A percentile compares a stretch with the other conserved stretches of the same genome.
phyloP scores from a whole-genome alignment of 2,888 invertebrate species.

The Stenotaenia linearis region DNA sequence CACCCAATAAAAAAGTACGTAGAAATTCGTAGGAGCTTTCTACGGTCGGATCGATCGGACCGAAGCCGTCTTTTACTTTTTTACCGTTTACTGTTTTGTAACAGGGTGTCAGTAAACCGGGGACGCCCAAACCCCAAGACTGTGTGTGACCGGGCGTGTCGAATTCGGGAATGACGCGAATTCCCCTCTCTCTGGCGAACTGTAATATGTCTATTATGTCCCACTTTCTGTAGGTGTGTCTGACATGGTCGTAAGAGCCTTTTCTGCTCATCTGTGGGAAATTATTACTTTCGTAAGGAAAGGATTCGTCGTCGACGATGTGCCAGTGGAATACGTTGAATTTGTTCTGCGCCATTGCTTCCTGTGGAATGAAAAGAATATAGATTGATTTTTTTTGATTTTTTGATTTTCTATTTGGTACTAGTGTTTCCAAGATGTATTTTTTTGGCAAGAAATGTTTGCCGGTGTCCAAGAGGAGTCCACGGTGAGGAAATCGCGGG shows the following conservation, averaged over 20 bases:
- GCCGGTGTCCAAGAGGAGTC: slow-evolving; percentile 78
- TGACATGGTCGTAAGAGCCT: slow-evolving; percentile 61
- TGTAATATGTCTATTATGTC: slow-evolving; percentile 65
- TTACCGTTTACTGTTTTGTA: slow-evolving; percentile 33
- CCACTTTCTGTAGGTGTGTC: slow-evolving; percentile 58
- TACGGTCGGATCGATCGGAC: slow-evolving; percentile 45
- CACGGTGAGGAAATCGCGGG: slow-evolving; percentile 74
- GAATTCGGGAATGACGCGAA: slow-evolving; percentile 83
- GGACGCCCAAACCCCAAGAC: slow-evolving; percentile 35
- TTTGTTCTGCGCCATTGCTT: slow-evolving; percentile 85
- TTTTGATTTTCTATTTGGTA: too few relatives aligned
- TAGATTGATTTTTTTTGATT: too few relatives aligned
- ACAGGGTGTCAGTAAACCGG: slow-evolving; percentile 51
- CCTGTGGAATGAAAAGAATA: slow-evolving; percentile 48
- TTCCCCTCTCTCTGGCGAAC: slow-evolving; percentile 72
- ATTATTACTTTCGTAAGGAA: slow-evolving; percentile 62
- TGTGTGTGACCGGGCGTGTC: slow-evolving; percentile 74
- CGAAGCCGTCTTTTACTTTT: not conserved
- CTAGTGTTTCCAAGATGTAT: slow-evolving; percentile 53
- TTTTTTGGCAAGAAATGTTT: slow-evolving; percentile 72
- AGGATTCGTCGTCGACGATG: slow-evolving; percentile 79
- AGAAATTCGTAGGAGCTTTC: slow-evolving; percentile 48
- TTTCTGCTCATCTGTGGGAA: slow-evolving; percentile 45
- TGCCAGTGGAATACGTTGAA: slow-evolving; percentile 90
- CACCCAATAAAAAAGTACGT: slow-evolving; percentile 48